These are phyloP conservation scores for Coracopsis vasa DNA, from an alignment of 2,113 vertebrate species.

Conservation along the genomic window DNA sequence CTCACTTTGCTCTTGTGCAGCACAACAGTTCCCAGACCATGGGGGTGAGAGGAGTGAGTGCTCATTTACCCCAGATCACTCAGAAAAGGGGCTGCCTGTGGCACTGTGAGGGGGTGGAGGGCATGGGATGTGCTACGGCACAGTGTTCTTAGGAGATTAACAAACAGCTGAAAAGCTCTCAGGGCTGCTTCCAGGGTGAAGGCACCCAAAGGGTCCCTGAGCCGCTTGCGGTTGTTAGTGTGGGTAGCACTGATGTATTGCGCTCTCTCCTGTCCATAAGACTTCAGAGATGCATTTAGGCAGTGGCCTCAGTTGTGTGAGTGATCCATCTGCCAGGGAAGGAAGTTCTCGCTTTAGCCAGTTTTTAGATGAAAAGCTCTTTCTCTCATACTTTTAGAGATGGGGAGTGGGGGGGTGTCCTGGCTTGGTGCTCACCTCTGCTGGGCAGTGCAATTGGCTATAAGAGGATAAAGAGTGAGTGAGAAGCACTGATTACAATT, in stretches of 20 bases:
- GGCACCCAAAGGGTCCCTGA: not conserved
- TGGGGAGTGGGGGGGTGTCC: too few species aligned
- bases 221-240: rapidly evolving
- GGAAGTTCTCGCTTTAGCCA: not conserved
- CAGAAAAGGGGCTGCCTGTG: rapidly evolving
- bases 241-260: not conserved
- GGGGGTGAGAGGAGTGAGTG: not conserved
- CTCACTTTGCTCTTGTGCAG: not conserved
- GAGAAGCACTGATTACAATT: not conserved
- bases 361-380: not conserved
- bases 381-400: not conserved
- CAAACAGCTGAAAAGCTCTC: not conserved
- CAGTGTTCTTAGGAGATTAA: not conserved
- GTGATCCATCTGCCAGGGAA: not conserved
- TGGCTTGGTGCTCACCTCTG: not conserved
- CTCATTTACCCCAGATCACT: not conserved
- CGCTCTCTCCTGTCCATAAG: not conserved
- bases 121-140: not conserved
- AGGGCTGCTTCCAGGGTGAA: not conserved
- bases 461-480: not conserved
- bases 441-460: rapidly evolving
- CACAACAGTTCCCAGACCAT: not conserved
- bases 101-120: not conserved
- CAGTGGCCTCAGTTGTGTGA: rapidly evolving
- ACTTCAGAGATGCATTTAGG: not conserved